Evolutionary conservation across 2,113 vertebrate species (phyloP).

Genomic region (Ageneiosus marmoratus): DNA sequence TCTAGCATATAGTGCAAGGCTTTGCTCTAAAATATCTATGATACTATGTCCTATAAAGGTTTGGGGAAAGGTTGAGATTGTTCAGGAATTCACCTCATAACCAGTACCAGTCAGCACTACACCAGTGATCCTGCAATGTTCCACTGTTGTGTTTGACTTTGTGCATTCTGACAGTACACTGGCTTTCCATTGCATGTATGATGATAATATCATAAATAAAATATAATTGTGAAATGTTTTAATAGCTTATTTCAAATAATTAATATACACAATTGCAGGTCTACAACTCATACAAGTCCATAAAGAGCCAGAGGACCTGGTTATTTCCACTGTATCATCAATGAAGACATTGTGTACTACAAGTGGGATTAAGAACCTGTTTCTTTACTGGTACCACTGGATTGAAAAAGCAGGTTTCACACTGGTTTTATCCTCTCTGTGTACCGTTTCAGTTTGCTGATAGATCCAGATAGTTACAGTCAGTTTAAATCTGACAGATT

Average conservation of each 20-base stretch:
- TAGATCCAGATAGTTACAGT: constrained; percentile 26
- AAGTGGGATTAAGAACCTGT: constrained; percentile 23
- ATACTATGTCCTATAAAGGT: neutral
- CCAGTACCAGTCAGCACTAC: neutral
- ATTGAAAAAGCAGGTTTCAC: constrained; percentile 23
- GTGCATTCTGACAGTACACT: neutral
- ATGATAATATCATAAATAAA: neutral
- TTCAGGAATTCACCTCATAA: neutral
- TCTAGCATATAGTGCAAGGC: neutral
- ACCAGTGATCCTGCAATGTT: neutral
- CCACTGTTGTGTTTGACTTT: neutral
- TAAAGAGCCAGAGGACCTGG: constrained; percentile 41
- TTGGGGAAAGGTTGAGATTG: neutral
- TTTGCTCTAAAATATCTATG: neutral
- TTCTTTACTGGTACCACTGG: constrained; percentile 54
- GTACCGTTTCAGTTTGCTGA: neutral
- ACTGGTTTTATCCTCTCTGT: constrained; percentile 22
- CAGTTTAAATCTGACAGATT: constrained; percentile 41
- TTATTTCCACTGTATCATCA: constrained; percentile 22
- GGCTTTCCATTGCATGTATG: neutral
- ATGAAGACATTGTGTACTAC: constrained; percentile 41
- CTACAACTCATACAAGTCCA: constrained; percentile 21
- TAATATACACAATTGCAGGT: constrained; percentile 17
- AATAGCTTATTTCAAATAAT: neutral
- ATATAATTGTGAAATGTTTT: neutral